Conservation (phyloP, 2,888 invertebrate genomes). For the Heliconius cydno region DNA sequence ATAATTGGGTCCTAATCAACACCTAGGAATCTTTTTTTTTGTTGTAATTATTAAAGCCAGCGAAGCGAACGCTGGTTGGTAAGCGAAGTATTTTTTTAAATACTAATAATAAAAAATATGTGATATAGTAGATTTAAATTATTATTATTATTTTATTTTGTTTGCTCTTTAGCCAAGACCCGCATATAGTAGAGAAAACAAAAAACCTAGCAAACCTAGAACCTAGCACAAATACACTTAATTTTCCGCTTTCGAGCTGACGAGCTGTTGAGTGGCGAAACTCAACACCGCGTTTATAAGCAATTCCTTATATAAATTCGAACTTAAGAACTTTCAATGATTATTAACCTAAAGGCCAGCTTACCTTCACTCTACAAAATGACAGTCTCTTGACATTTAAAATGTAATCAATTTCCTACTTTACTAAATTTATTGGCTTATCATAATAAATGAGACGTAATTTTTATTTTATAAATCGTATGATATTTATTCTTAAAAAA, state of each 20-base stretch:
- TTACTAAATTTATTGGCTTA: no score
- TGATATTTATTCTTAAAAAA: background rate
- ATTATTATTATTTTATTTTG: no score
- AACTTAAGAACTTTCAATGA: background rate
- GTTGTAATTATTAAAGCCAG: background rate
- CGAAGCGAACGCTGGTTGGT: background rate
- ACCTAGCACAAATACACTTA: no score
- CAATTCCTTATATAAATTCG: background rate
- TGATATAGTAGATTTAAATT: no score
- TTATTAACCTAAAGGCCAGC: background rate
- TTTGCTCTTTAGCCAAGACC: no score
- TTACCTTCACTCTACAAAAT: conserved; percentile 8
- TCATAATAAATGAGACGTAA: no score
- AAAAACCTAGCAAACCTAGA: no score
- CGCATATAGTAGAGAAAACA: no score
- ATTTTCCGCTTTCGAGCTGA: background rate
- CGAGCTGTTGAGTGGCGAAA: background rate
- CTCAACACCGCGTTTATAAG: background rate
- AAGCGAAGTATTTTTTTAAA: no score
- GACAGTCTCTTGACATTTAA: conserved; percentile 6
- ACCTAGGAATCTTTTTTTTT: background rate
- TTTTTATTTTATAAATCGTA: background rate
- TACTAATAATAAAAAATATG: no score
- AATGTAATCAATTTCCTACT: background rate
- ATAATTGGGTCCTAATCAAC: background rate